These are phyloP conservation scores for Tachina fera DNA, from an alignment of 2,888 invertebrate species.

Conservation along the genomic window DNA sequence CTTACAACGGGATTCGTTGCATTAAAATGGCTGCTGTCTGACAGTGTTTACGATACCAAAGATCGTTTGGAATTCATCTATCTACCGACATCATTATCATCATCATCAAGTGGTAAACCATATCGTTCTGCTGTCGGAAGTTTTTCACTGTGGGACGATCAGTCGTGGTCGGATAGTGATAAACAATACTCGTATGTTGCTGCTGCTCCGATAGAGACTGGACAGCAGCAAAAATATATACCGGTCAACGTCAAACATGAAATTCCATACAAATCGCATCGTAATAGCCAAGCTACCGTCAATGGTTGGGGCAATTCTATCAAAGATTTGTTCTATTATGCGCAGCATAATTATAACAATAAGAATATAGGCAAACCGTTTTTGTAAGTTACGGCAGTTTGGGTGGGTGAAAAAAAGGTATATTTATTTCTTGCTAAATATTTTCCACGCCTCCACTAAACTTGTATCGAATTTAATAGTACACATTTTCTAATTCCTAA, in stretches of 20 bases:
- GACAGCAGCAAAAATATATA: conserved; percentile 55
- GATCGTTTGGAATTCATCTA: conserved; percentile 77
- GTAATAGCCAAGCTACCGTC: conserved; percentile 28
- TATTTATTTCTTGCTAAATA: no score
- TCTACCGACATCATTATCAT: conserved; percentile 64
- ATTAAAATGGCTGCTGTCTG: conserved; percentile 78
- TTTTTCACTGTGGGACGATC: conserved; percentile 58
- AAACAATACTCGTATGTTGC: conserved; percentile 50
- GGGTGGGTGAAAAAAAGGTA: neutral
- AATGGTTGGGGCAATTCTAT: conserved; percentile 32
- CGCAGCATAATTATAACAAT: conserved; percentile 71
- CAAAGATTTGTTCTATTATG: conserved; percentile 62
- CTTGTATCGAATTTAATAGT: no score
- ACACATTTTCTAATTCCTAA: no score
- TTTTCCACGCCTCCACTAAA: no score
- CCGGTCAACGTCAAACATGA: conserved; percentile 51
- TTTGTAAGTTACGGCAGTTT: conserved; percentile 68
- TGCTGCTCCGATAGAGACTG: neutral
- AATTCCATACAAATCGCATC: conserved; percentile 30
- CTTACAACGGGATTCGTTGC: conserved; percentile 78
- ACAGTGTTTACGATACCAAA: conserved; percentile 62
- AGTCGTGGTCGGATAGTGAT: conserved; percentile 61
- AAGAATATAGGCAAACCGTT: conserved; percentile 75
- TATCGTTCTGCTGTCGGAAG: conserved; percentile 60
- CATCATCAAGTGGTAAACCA: conserved; percentile 46